Conservation (phyloP, 2,797 vertebrate genomes). For the Lates japonicus region DNA sequence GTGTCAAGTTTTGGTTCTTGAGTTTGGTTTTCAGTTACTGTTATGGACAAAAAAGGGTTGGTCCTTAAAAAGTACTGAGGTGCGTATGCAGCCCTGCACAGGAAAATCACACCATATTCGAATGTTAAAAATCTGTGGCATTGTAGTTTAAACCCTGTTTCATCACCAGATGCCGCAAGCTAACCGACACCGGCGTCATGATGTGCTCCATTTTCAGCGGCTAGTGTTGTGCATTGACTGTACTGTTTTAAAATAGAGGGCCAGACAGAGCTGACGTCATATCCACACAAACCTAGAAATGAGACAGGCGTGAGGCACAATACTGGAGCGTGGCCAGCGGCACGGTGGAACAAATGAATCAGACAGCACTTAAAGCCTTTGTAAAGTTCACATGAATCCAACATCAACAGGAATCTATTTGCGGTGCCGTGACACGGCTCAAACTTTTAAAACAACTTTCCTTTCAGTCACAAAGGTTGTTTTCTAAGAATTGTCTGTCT, state of each 20-base stretch:
- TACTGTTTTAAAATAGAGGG: slow-evolving; percentile 75
- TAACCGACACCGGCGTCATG: slow-evolving; percentile 42
- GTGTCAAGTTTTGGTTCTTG: neutral
- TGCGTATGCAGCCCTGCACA: neutral
- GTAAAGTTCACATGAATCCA: slow-evolving; percentile 67
- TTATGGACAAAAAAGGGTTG: neutral
- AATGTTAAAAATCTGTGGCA: slow-evolving; percentile 29
- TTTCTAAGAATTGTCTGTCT: slow-evolving; percentile 57
- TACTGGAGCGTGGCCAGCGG: slow-evolving; percentile 55
- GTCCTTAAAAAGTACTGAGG: neutral
- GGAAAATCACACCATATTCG: neutral
- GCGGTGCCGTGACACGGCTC: slow-evolving; percentile 41
- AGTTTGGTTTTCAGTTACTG: neutral
- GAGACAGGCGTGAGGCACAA: slow-evolving; percentile 67
- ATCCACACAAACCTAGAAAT: slow-evolving; percentile 51
- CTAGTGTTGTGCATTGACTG: slow-evolving; percentile 47
- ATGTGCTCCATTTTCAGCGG: slow-evolving; percentile 50
- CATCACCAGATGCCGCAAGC: slow-evolving; percentile 59
- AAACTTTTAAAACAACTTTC: slow-evolving; percentile 40
- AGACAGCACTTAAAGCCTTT: slow-evolving; percentile 71
- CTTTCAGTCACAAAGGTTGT: slow-evolving; percentile 43
- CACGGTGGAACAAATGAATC: slow-evolving; percentile 79
- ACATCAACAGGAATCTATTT: slow-evolving; percentile 72
- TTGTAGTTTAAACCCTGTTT: slow-evolving; percentile 59
- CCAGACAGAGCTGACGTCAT: slow-evolving; percentile 73